Conservation (phyloP, 2,888 invertebrate genomes). For the Pterostichus niger region DNA sequence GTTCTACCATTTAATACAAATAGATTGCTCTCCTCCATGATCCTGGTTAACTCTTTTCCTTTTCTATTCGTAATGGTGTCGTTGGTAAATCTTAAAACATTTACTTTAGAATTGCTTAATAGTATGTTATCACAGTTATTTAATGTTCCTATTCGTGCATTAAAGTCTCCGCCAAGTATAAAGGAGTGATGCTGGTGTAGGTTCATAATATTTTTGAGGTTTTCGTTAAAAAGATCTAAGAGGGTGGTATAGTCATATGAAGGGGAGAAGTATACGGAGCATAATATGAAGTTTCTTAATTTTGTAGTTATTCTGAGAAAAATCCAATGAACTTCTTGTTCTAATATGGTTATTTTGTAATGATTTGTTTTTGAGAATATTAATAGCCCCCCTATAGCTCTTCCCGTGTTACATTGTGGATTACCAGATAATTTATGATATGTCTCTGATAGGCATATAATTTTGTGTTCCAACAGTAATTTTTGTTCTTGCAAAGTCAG, state of each 20-base stretch:
- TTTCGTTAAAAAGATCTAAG: constrained; percentile 3
- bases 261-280: background rate
- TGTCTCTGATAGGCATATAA: constrained; percentile 13
- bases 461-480: background rate
- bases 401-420: constrained; percentile 4
- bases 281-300: background rate
- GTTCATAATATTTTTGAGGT: background rate
- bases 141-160: background rate
- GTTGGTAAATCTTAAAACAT: background rate
- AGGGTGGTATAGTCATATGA: background rate
- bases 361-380: background rate
- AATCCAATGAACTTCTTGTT: constrained; percentile 17
- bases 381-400: background rate
- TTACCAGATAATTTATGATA: background rate
- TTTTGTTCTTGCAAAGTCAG: constrained; percentile 16
- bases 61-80: background rate
- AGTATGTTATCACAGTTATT: background rate
- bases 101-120: background rate
- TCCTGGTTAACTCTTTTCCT: background rate
- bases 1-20: background rate
- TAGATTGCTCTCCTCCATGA: background rate
- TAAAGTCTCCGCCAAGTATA: background rate
- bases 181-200: background rate
- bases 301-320: constrained; percentile 4
- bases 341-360: constrained; percentile 4